Evolutionary conservation across 1,140 invertebrate genomes (phyloP), one percentile per base, ranked within the genome.

Genomic region (Latrodectus geometricus): DNA sequence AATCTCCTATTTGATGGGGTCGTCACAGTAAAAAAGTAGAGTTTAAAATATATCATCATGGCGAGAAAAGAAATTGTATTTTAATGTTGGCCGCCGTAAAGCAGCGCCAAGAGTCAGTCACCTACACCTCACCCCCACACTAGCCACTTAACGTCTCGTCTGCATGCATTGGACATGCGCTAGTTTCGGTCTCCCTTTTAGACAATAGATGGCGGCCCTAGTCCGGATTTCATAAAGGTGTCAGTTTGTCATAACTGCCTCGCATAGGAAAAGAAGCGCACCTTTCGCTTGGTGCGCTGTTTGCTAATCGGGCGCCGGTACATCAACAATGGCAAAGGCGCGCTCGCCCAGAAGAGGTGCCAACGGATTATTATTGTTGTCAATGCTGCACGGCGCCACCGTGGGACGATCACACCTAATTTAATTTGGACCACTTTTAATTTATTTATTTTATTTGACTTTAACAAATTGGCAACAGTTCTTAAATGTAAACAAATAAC

Each of bases 141-240:
- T 23, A 14, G 23, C 20, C 23, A 48, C 21, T 48, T 23, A 23
- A 21, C 70, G 48, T 14, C 70, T 72, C 23, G 21, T 56, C 14
- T 54, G 35, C 77, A 20, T 52, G 54, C 35, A 79, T 79, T 66
- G 85, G 76, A 86, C 85, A 86, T 86, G 85, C 85, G 85, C 85
- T 21, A 52, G 15, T 20, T 73, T 75, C 68, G 20, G 72, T 9
- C 52, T 56, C 69, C 21, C 23, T 20, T 14, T 23, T 69, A 73
- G 70, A 86, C 85, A 86, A 86, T 80, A 86, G 85, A 86, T 86
- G 85, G 85, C 85, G 75, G 76, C 54, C 76, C 68, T n/a, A 74
- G 76, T 77, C 77, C 77, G n/a, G n/a, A 48, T 61, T 86, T 68
- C 85, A 80, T 80, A 80, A 73, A 86, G 85, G 85, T 86, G 85